Evolutionary conservation across 2,797 vertebrate species (phyloP).

Genomic region (Melanotaenia parkinsoni): DNA sequence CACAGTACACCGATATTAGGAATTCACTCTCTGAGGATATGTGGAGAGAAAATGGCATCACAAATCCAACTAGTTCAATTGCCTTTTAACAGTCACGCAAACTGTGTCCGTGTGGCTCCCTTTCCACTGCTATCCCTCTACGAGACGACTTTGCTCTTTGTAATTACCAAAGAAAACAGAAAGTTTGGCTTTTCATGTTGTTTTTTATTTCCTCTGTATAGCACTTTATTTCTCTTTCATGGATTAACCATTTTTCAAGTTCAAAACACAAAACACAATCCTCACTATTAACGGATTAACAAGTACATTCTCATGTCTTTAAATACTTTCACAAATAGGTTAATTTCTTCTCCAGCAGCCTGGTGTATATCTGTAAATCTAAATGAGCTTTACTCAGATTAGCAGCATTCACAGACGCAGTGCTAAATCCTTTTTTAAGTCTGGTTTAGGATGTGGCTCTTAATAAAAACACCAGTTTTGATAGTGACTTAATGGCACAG

Average conservation of each 20-base stretch:
- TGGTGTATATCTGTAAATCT: not conserved
- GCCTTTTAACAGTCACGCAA: conserved; percentile 10
- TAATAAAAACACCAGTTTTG: not conserved
- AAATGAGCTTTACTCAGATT: conserved; percentile 2
- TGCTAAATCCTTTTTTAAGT: not conserved
- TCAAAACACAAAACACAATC: not conserved
- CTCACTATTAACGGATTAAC: not conserved
- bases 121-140: conserved; percentile 21
- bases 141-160: conserved; percentile 41
- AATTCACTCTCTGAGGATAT: conserved; percentile 32
- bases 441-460: not conserved
- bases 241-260: not conserved
- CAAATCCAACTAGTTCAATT: conserved; percentile 43
- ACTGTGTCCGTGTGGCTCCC: conserved; percentile 33
- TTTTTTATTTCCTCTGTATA: not conserved
- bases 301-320: not conserved
- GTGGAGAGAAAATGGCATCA: conserved; percentile 23
- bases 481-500: conserved; percentile 14
- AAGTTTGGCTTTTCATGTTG: conserved; percentile 16
- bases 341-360: not conserved
- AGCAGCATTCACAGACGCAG: not conserved
- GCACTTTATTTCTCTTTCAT: not conserved
- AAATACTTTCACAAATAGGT: not conserved
- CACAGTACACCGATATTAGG: conserved; percentile 13
- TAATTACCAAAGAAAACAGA: conserved; percentile 44